Conservation (phyloP, 2,113 vertebrate species). For the Harpagus bidentatus region DNA sequence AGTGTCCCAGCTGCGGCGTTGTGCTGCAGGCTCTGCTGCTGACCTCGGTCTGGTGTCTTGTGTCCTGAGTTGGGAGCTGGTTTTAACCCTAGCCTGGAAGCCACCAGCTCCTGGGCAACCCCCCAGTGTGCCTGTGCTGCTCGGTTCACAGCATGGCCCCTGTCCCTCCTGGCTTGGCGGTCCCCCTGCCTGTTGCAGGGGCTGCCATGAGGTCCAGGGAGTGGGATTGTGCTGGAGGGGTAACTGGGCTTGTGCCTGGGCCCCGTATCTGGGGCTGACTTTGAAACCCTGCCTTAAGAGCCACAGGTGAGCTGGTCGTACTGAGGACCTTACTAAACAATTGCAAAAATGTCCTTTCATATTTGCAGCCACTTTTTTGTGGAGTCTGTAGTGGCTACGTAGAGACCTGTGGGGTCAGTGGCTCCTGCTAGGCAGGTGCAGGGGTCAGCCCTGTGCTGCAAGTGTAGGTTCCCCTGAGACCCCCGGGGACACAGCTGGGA, state of each 20-base stretch:
- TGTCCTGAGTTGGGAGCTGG: background rate
- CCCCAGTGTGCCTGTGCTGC: accelerated
- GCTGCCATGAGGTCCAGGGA: background rate
- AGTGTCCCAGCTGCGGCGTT: background rate
- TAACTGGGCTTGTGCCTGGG: background rate
- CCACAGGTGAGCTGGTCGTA: background rate
- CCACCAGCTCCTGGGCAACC: background rate
- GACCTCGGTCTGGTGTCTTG: accelerated
- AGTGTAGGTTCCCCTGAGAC: background rate
- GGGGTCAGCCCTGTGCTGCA: background rate
- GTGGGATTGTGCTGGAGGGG: background rate
- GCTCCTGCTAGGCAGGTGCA: background rate
- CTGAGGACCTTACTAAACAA: background rate
- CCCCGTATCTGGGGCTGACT: accelerated
- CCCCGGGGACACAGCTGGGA: background rate
- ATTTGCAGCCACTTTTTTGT: background rate
- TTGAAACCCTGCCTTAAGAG: background rate
- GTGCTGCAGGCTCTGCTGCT: background rate
- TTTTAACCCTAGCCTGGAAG: background rate
- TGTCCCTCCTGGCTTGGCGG: background rate
- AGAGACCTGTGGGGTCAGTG: background rate
- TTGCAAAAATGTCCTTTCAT: background rate
- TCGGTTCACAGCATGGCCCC: background rate
- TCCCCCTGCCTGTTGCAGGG: background rate
- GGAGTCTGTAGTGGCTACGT: accelerated